A percentile compares a stretch with the other conserved stretches of the same genome.
Conservation (phyloP, 1,140 invertebrate genomes). For the Nephotettix cincticeps region DNA sequence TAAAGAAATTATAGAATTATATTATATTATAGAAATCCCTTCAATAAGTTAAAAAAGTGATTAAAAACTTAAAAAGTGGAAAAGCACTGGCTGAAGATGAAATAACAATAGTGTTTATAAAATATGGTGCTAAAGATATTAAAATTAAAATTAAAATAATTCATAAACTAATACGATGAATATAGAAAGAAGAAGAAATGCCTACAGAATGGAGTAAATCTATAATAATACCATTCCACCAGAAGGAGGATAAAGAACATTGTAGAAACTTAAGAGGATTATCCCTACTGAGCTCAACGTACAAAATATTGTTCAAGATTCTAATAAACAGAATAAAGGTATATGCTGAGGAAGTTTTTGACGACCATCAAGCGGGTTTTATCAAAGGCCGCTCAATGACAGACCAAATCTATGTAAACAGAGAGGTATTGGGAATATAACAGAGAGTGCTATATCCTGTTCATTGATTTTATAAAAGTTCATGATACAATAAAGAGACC, state of each 20-base stretch:
- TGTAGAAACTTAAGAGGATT: conserved; percentile 33
- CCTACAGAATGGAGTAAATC: neutral
- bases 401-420: conserved; percentile 29
- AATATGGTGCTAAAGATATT: too few relatives aligned
- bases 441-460: conserved; percentile 42
- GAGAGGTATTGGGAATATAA: conserved; percentile 30
- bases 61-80: too few relatives aligned
- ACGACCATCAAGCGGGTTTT: too few relatives aligned
- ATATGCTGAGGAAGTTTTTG: conserved; percentile 8
- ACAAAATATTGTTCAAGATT: conserved; percentile 30
- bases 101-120: too few relatives aligned
- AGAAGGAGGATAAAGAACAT: conserved; percentile 28
- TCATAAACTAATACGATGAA: neutral
- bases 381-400: conserved; percentile 28
- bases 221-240: conserved; percentile 24
- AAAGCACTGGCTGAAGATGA: too few relatives aligned
- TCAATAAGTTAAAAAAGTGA: too few relatives aligned
- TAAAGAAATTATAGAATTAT: too few relatives aligned
- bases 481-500: conserved; percentile 31
- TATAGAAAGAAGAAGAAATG: conserved; percentile 13
- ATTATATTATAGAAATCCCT: too few relatives aligned
- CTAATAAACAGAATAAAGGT: conserved; percentile 22
- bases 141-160: neutral
- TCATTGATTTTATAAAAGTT: conserved; percentile 8
- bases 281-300: conserved; percentile 22